These are phyloP conservation scores for Arctocebus calabarensis DNA, from an alignment of 2,797 vertebrate species.

Conservation along the genomic window DNA sequence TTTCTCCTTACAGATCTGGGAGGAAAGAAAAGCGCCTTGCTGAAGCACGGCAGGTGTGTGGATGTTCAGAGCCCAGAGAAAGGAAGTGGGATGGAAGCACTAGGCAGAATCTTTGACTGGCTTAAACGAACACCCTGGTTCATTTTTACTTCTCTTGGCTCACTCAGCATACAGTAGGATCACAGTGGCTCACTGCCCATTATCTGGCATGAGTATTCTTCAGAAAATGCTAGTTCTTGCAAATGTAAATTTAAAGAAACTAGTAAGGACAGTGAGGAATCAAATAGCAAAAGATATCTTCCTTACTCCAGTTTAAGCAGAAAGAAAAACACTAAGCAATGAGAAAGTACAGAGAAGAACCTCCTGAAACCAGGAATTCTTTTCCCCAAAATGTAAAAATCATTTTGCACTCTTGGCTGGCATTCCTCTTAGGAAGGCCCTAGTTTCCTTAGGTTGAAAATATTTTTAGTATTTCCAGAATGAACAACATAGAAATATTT, in stretches of 20 bases:
- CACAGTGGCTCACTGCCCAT: background rate
- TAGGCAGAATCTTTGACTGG: background rate
- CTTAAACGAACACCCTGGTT: background rate
- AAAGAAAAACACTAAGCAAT: background rate
- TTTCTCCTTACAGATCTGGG: constrained; percentile 4
- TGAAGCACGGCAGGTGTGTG: background rate
- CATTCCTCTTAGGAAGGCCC: background rate
- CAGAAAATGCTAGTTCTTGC: constrained; percentile 56
- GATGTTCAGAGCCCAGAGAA: background rate
- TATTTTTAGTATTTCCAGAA: constrained; percentile 50
- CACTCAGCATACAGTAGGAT: background rate
- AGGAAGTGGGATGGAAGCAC: background rate
- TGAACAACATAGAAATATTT: constrained; percentile 30
- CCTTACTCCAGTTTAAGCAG: background rate
- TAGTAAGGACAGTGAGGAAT: background rate
- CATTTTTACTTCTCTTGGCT: background rate
- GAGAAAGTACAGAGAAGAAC: background rate
- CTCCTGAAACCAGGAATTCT: background rate
- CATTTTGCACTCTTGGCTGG: background rate
- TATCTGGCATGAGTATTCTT: constrained; percentile 5
- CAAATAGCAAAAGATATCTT: constrained; percentile 47
- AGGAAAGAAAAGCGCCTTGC: constrained; percentile 48
- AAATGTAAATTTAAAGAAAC: constrained; percentile 13
- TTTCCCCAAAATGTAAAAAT: background rate
- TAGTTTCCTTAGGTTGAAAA: background rate